Evolutionary conservation across 2,888 invertebrate species (phyloP), one percentile per base, ranked within the genome.

Genomic region (Morpho achilles): DNA sequence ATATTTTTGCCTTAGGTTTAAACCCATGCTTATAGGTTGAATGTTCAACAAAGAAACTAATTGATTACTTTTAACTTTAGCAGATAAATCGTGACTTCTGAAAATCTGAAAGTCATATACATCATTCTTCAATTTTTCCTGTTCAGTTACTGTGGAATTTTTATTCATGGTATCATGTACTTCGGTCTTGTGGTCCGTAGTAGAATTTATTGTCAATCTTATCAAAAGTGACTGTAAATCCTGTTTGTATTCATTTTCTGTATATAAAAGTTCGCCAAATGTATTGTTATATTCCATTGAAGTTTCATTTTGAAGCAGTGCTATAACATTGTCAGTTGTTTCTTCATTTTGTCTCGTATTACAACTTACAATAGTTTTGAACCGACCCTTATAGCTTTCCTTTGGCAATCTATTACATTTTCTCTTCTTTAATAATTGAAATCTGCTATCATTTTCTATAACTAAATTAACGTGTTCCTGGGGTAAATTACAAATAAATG

Each of bases 181-280:
- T 39, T 73, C 69, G 9, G 70, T 68, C 32, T 68, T 64, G 41
- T 73, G 68, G 49, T 71, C 70, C 9, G 72, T 53, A 51, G 79
- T 76, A 9, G 78, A 73, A 48, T 81, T 72, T 46, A 88, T 66
- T 3, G 84, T 74, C 83, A 87, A 82, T 82, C 84, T 84, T 64
- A 81, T 79, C 51, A 87, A 69, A 57, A 87, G 67, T 41, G 82
- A 79, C 63, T 87, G 77, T 56, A 87, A 73, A 69, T 87, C 80
- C 61, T 74, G 71, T 58, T 59, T 63, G 50, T 55, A 55, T 50
- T 60, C 59, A 45, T 61, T 61, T 8, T 47, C 39, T 7, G 43
- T 39, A 22, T 23, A 23, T 2, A 22, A 4, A 8, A 8, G 9
- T n/a, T 53, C 58, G 10, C 22, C 41, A 22, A 16, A 43, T 23